A percentile compares a stretch with the other conserved stretches of the same genome.
Evolutionary conservation across 2,888 invertebrate species (phyloP).

Genomic region (Stenoptilia bipunctidactyla): DNA sequence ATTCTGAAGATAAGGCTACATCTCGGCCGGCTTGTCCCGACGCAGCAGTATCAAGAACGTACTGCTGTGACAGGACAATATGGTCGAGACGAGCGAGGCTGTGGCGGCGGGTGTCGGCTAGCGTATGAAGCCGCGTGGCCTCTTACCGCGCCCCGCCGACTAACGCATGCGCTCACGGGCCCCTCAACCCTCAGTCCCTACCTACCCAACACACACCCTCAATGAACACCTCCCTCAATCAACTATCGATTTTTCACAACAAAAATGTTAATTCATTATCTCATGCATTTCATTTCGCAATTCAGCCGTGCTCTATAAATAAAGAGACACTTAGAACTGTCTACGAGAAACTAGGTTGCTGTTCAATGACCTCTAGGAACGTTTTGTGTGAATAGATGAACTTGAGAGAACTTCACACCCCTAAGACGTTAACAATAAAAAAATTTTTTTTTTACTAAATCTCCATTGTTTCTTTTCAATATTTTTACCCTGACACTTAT

Average conservation of each 20-base stretch:
- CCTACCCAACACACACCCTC: constrained; percentile 39
- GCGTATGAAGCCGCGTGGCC: constrained; percentile 66
- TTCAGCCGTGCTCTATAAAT: constrained; percentile 8
- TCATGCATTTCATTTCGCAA: constrained; percentile 9
- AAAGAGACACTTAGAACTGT: too few relatives aligned
- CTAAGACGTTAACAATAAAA: too few relatives aligned
- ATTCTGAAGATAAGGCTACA: constrained; percentile 16
- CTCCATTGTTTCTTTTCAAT: too few relatives aligned
- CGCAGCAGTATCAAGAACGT: constrained; percentile 89
- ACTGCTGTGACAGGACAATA: constrained; percentile 99
- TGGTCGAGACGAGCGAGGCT: constrained; percentile 75
- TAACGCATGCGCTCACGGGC: constrained; percentile 53
- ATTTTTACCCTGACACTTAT: too few relatives aligned
- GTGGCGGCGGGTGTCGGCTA: constrained; percentile 50
- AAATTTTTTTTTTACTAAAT: too few relatives aligned
- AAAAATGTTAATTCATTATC: constrained; percentile 37
- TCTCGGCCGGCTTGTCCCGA: constrained; percentile 81
- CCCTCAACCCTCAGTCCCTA: constrained; percentile 19
- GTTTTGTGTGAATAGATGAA: too few relatives aligned
- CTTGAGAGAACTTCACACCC: too few relatives aligned
- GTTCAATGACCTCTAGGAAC: constrained; percentile 21
- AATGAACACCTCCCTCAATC: constrained; percentile 58
- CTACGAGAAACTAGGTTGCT: constrained; percentile 20
- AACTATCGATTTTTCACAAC: constrained; percentile 57
- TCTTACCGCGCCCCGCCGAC: constrained; percentile 49